Evolutionary conservation across 1,140 invertebrate species (phyloP).

Genomic region (Manduca sexta): DNA sequence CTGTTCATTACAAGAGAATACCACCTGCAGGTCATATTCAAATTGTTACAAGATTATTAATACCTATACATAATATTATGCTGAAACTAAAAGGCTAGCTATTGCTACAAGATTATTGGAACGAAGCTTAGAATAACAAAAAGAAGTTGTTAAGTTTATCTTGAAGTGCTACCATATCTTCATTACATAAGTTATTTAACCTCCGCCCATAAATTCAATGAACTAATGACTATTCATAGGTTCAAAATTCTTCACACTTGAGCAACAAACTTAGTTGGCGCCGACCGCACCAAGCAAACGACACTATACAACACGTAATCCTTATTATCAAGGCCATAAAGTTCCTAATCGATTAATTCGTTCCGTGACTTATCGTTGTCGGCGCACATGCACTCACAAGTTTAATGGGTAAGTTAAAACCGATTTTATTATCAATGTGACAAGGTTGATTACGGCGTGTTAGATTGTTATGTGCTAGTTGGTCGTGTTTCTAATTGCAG

Average conservation of each 20-base stretch:
- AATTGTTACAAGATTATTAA: no score
- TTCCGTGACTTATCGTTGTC: not conserved
- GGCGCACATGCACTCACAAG: constrained; percentile 5
- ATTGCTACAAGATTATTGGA: no score
- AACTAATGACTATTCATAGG: constrained; percentile 1
- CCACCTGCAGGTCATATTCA: no score
- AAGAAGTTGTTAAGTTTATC: no score
- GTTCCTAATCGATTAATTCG: constrained; percentile 2
- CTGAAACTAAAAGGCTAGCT: no score
- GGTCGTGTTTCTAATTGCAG: constrained; percentile 18
- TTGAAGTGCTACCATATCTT: no score
- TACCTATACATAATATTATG: no score
- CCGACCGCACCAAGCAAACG: not conserved
- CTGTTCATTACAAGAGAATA: no score
- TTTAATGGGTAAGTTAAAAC: not conserved
- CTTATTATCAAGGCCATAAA: constrained; percentile 5
- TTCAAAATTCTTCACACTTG: constrained; percentile 1
- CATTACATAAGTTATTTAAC: constrained; percentile 1
- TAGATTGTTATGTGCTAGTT: not conserved
- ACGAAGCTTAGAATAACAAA: no score
- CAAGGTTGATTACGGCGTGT: constrained; percentile 9
- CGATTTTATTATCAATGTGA: not conserved
- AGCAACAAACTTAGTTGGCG: constrained; percentile 1
- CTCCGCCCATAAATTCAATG: not conserved
- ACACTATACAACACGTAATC: not conserved